Conservation (phyloP, 1,140 invertebrate species). For the Papilio helenus region DNA sequence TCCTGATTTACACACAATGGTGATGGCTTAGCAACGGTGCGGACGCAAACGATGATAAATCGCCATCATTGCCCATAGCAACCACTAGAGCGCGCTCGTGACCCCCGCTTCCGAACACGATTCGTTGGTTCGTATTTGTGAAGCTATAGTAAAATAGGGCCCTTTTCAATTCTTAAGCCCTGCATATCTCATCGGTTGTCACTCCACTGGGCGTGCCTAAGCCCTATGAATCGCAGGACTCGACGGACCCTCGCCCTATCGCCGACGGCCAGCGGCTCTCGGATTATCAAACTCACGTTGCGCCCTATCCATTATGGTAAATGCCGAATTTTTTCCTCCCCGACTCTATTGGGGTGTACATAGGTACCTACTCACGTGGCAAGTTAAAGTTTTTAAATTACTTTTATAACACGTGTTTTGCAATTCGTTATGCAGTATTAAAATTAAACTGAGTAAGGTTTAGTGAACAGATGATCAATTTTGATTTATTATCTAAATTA, state of each 20-base stretch:
- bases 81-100: slow-evolving; percentile 54
- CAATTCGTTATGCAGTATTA: background rate
- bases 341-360: background rate
- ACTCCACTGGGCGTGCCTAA: slow-evolving; percentile 55
- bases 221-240: slow-evolving; percentile 53
- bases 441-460: background rate
- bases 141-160: slow-evolving; percentile 43
- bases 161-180: slow-evolving; percentile 53
- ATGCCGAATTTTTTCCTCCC: slow-evolving; percentile 11
- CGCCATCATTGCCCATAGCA: slow-evolving; percentile 50
- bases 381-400: background rate
- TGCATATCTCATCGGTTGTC: slow-evolving; percentile 44
- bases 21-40: slow-evolving; percentile 47
- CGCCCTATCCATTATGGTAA: slow-evolving; percentile 44
- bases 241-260: slow-evolving; percentile 61
- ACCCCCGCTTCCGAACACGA: slow-evolving; percentile 14
- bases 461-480: background rate
- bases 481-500: background rate
- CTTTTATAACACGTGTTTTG: background rate
- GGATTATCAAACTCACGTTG: slow-evolving; percentile 68
- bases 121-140: background rate
- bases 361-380: background rate
- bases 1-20: slow-evolving; percentile 69
- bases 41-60: slow-evolving; percentile 68
- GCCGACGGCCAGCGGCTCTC: slow-evolving; percentile 56